A percentile compares a stretch with the other conserved stretches of the same genome.
Conservation (phyloP, 2,797 vertebrate genomes). For the Chelon auratus region DNA sequence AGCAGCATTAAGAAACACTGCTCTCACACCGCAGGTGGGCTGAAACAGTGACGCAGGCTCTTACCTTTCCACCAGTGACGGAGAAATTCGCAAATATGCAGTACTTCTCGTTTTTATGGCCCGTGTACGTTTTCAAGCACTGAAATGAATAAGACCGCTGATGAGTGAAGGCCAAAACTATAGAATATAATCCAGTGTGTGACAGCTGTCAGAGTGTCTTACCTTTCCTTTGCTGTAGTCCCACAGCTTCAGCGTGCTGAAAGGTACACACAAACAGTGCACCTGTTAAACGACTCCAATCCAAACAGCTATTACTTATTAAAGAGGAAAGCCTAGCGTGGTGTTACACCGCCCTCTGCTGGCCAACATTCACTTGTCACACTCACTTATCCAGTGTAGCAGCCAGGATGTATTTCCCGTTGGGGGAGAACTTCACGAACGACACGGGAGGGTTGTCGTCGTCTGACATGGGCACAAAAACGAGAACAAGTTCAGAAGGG, state of each 20-base stretch:
- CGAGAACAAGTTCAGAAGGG: not conserved
- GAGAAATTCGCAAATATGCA: constrained; percentile 99
- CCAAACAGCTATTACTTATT: not conserved
- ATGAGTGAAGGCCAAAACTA: not conserved
- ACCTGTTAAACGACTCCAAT: not conserved
- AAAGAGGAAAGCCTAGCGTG: not conserved
- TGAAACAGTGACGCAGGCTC: not conserved
- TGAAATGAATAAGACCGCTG: constrained; percentile 60
- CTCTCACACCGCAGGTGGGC: too few species aligned
- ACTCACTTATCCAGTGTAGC: constrained; percentile 98
- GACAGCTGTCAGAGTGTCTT: constrained; percentile 12
- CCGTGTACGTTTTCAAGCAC: constrained; percentile 99
- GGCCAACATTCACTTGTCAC: constrained; percentile 11
- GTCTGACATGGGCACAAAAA: constrained; percentile 77
- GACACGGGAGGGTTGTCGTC: constrained; percentile 99
- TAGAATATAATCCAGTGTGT: not conserved
- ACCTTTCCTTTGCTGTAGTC: constrained; percentile 99
- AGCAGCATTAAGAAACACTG: not conserved
- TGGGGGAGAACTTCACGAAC: constrained; percentile 99
- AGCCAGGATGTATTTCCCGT: constrained; percentile 98
- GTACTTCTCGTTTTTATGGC: constrained; percentile 99
- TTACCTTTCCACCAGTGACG: constrained; percentile 97
- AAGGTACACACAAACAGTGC: constrained; percentile 4
- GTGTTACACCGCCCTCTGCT: constrained; percentile 53
- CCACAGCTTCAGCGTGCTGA: constrained; percentile 98